Evolutionary conservation across 2,888 invertebrate species (phyloP).

Genomic region (Escarpia spicata): DNA sequence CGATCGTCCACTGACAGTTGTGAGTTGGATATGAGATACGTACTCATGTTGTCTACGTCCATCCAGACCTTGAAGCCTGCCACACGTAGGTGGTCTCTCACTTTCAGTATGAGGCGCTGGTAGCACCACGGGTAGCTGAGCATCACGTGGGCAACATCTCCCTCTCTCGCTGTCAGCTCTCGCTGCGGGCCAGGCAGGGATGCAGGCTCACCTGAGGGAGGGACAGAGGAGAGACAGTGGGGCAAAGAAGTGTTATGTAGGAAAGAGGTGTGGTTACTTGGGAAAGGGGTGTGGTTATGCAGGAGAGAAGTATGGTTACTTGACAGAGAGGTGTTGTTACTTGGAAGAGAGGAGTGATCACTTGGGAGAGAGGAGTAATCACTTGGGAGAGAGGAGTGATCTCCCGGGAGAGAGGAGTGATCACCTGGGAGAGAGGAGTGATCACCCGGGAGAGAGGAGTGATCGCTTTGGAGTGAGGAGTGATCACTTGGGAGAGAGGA

Average conservation of each 20-base stretch:
- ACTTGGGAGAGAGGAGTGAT: background rate
- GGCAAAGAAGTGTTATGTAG: background rate
- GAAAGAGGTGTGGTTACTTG: background rate
- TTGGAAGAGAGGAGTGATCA: background rate
- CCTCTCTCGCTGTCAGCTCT: constrained; percentile 23
- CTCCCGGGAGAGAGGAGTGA: background rate
- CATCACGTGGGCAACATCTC: constrained; percentile 44
- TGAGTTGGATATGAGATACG: constrained; percentile 24
- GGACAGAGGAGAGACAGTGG: background rate
- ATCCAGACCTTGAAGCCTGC: constrained; percentile 48
- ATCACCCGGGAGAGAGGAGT: background rate
- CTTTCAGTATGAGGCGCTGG: constrained; percentile 39
- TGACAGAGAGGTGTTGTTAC: background rate
- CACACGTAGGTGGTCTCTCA: constrained; percentile 37
- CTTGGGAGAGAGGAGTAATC: background rate
- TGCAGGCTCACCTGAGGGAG: no score
- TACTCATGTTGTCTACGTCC: constrained; percentile 48
- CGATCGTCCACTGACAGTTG: no score
- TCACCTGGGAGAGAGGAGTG: background rate
- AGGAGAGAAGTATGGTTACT: background rate
- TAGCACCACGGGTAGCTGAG: constrained; percentile 44
- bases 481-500: background rate
- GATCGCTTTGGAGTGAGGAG: background rate
- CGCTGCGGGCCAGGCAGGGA: background rate
- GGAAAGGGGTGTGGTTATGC: background rate